phyloP scores from a whole-genome alignment of 1,140 invertebrate genomes.

The Phortica variegata region DNA sequence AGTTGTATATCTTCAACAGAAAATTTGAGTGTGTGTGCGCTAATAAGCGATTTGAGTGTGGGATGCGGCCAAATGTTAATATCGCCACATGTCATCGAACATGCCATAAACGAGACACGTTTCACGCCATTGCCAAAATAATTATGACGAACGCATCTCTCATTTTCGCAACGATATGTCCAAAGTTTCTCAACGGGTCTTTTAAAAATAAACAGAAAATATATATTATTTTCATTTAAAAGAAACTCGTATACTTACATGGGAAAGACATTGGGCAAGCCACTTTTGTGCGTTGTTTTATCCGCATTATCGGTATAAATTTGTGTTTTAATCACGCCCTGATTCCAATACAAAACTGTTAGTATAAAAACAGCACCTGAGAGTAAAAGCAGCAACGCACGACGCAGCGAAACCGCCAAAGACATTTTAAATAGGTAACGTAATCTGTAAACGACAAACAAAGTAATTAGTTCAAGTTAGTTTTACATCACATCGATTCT shows the following conservation, averaged over 20 bases:
- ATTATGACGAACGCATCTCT: conserved; percentile 41
- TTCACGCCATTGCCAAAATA: conserved; percentile 35
- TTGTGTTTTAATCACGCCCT: conserved; percentile 40
- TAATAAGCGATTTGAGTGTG: conserved; percentile 43
- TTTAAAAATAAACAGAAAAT: conserved; percentile 14
- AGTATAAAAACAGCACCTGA: conserved; percentile 44
- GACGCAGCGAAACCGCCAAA: conserved; percentile 50
- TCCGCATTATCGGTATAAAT: conserved; percentile 34
- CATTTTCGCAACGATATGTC: conserved; percentile 54
- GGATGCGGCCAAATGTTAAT: conserved; percentile 56
- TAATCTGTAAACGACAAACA: conserved; percentile 29
- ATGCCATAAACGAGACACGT: conserved; percentile 51
- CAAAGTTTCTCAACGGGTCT: conserved; percentile 54
- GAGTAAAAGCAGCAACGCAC: conserved; percentile 42
- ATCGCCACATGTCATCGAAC: conserved; percentile 54
- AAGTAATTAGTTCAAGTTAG: not conserved
- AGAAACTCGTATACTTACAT: conserved; percentile 35
- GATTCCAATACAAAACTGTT: conserved; percentile 55
- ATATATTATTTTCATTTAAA: no score
- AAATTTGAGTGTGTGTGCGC: conserved; percentile 43
- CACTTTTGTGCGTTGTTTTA: conserved; percentile 29
- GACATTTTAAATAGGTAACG: conserved; percentile 56
- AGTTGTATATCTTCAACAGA: conserved; percentile 40
- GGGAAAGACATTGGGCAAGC: conserved; percentile 13
- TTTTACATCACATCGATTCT: no score